A percentile compares a stretch with the other conserved stretches of the same genome.
Evolutionary conservation across 2,888 invertebrate species (phyloP).

Genomic region (Morpho helenor): DNA sequence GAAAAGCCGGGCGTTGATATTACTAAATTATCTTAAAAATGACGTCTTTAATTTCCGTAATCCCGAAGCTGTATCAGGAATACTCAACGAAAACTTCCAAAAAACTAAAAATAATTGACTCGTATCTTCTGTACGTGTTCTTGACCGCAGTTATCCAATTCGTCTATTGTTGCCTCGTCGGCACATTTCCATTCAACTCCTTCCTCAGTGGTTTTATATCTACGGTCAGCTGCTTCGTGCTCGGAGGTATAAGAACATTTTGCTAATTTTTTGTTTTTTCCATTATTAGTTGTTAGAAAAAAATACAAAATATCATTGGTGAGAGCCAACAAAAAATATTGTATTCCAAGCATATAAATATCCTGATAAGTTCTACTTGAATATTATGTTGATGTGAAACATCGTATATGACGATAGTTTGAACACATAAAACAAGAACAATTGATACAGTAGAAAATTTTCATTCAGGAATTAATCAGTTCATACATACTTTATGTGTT

Average conservation of each 20-base stretch:
- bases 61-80: slow-evolving; percentile 92
- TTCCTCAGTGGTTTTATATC: slow-evolving; percentile 99
- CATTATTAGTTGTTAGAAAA: too few species aligned
- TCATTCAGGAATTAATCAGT: too few species aligned
- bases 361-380: too few species aligned
- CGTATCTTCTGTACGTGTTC: slow-evolving; percentile 96
- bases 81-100: slow-evolving; percentile 93
- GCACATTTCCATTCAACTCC: slow-evolving; percentile 99
- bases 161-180: slow-evolving; percentile 96
- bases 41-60: slow-evolving; percentile 83
- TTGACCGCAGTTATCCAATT: slow-evolving; percentile 98
- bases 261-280: too few species aligned
- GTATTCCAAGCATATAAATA: too few species aligned
- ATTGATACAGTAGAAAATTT: too few species aligned
- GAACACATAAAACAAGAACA: too few species aligned
- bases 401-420: too few species aligned
- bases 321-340: too few species aligned
- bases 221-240: slow-evolving; percentile 96
- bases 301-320: too few species aligned
- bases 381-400: too few species aligned
- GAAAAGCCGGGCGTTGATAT: slow-evolving; percentile 12
- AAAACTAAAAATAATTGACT: slow-evolving; percentile 97
- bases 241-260: slow-evolving; percentile 85
- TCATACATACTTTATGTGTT: too few species aligned
- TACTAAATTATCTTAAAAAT: slow-evolving; percentile 61